Evolutionary conservation across 2,888 invertebrate species (phyloP).

Genomic region (Stenurella melanura): DNA sequence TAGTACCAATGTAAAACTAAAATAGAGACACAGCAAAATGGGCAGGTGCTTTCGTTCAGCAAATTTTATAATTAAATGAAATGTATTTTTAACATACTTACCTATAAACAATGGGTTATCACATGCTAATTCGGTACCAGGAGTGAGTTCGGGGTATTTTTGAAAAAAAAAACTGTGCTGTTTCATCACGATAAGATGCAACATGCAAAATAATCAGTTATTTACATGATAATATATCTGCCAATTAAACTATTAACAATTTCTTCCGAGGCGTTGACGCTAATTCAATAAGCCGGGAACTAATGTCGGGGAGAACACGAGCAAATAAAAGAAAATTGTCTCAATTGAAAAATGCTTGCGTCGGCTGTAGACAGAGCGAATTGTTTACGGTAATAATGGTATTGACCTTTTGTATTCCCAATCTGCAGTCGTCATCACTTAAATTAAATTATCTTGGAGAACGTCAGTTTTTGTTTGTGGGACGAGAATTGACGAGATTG

Average conservation of each 20-base stretch:
- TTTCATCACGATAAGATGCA: too few species aligned
- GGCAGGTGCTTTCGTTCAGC: too few species aligned
- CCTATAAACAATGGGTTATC: too few species aligned
- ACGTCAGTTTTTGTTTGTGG: background rate
- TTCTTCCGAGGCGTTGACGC: background rate
- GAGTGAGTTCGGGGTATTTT: too few species aligned
- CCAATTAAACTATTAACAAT: conserved; percentile 8
- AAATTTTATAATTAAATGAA: too few species aligned
- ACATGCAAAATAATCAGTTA: too few species aligned
- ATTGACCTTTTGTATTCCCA: conserved; percentile 19
- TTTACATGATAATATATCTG: too few species aligned
- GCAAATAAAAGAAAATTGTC: conserved; percentile 26
- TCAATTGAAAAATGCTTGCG: conserved; percentile 22
- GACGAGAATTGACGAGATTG: background rate
- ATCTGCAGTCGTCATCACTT: conserved; percentile 5
- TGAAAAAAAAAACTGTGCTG: too few species aligned
- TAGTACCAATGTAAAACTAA: too few species aligned
- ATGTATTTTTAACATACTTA: too few species aligned
- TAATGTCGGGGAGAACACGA: background rate
- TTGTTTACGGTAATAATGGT: background rate
- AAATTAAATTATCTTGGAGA: conserved; percentile 19
- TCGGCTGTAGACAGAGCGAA: background rate
- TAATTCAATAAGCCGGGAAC: background rate
- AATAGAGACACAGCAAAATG: too few species aligned
- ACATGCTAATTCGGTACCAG: too few species aligned